phyloP scores from a whole-genome alignment of 2,113 vertebrate genomes.

The Chunga burmeisteri region DNA sequence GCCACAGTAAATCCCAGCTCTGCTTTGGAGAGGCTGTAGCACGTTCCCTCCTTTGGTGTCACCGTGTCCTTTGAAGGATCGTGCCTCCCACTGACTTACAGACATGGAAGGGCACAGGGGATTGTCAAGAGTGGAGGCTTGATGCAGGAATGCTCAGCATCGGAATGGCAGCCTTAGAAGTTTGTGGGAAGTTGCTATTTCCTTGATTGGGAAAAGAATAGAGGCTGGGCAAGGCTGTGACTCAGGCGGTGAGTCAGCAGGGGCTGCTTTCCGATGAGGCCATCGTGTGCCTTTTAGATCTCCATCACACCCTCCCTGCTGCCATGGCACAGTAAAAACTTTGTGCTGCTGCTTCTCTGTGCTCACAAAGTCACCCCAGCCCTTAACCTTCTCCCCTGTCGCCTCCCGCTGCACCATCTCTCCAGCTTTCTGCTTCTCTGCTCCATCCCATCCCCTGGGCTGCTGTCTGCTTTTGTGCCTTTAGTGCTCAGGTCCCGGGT shows the following conservation, averaged over 20 bases:
- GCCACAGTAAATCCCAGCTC: neutral
- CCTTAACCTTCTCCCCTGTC: neutral
- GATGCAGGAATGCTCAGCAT: slow-evolving; percentile 7
- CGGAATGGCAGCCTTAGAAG: neutral
- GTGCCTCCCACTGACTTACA: neutral
- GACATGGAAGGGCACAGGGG: neutral
- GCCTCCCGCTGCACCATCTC: rapidly evolving
- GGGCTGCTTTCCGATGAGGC: neutral
- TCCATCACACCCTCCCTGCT: neutral
- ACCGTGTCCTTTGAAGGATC: neutral
- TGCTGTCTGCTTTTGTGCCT: neutral
- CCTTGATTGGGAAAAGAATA: slow-evolving; percentile 45
- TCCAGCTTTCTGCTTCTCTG: neutral
- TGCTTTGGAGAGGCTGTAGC: neutral
- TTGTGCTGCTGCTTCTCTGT: neutral
- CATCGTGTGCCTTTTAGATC: neutral
- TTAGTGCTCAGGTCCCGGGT: neutral
- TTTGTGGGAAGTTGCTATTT: slow-evolving; percentile 15
- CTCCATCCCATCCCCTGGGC: neutral
- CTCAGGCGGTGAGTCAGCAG: neutral
- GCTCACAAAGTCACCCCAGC: neutral
- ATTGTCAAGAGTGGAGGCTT: neutral
- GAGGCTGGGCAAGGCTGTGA: slow-evolving; percentile 4
- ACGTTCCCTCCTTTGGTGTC: neutral
- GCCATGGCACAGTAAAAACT: neutral